These are phyloP conservation scores for Hypselothyrea guttata DNA, from an alignment of 2,888 invertebrate genomes.

Conservation along the genomic window DNA sequence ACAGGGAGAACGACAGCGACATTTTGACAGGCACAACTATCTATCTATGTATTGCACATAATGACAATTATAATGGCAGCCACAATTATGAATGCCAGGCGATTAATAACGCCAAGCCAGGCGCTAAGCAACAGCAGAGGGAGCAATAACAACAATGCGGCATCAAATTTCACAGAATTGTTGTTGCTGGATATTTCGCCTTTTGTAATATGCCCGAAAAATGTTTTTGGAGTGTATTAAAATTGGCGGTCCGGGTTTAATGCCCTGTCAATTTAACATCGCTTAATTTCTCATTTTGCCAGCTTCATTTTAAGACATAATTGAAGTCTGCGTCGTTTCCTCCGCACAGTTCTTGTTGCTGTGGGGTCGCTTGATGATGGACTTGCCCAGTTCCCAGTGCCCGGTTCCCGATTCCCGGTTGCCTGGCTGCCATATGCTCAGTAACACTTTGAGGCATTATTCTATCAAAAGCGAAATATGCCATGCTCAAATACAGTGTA, in stretches of 20 bases:
- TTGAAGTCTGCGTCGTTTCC: conserved; percentile 18
- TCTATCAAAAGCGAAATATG: conserved; percentile 4
- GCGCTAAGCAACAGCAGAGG: conserved; percentile 29
- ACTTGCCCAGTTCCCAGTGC: conserved; percentile 15
- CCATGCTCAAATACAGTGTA: background rate
- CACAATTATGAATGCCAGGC: conserved; percentile 74
- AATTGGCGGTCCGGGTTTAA: conserved; percentile 51
- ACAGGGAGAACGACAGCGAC: too few relatives aligned
- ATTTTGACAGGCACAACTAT: conserved; percentile 73
- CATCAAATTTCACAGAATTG: conserved; percentile 26
- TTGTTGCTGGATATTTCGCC: background rate
- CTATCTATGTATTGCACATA: conserved; percentile 74
- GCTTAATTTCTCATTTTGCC: conserved; percentile 64
- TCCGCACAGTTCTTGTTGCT: background rate
- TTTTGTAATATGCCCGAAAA: conserved; percentile 40
- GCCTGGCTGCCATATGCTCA: conserved; percentile 39
- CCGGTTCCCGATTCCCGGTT: too few relatives aligned
- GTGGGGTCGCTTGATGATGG: conserved; percentile 7
- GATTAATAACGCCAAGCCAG: conserved; percentile 65
- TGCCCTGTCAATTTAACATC: conserved; percentile 69
- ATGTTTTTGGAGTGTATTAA: conserved; percentile 68
- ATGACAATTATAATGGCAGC: conserved; percentile 76
- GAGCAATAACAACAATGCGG: conserved; percentile 19
- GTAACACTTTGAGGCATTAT: conserved; percentile 5
- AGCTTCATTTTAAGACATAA: conserved; percentile 37